These are phyloP conservation scores for Petromus typicus DNA, from an alignment of 2,113 vertebrate genomes.

Conservation along the genomic window DNA sequence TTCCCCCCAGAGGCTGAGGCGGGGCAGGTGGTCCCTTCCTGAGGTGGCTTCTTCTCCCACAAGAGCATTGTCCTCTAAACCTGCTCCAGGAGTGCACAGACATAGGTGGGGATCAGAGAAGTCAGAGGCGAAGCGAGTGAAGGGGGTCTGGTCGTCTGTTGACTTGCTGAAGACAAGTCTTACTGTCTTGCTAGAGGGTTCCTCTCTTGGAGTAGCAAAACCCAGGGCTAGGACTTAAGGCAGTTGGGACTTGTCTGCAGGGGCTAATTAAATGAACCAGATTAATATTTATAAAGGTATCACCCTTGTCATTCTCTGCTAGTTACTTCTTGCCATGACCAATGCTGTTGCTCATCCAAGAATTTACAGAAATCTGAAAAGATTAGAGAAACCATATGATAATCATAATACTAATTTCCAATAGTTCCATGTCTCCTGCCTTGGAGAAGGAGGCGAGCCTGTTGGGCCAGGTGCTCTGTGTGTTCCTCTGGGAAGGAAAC, in stretches of 20 bases:
- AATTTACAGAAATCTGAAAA: background rate
- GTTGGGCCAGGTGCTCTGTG: background rate
- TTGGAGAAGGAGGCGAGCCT: background rate
- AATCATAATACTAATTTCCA: background rate
- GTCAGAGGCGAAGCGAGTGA: no score
- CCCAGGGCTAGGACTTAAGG: background rate
- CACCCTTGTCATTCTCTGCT: background rate
- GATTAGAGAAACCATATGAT: background rate
- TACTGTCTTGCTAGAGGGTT: background rate
- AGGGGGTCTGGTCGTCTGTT: background rate
- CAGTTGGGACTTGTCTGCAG: background rate
- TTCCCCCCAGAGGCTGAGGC: background rate
- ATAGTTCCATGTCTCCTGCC: fast-evolving
- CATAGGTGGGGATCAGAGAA: background rate
- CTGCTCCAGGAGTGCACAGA: no score
- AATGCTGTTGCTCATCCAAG: background rate
- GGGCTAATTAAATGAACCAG: background rate
- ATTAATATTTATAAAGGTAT: background rate
- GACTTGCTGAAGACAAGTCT: background rate
- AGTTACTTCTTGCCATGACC: background rate
- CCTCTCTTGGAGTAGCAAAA: background rate
- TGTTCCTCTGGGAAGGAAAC: background rate
- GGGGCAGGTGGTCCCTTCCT: no score
- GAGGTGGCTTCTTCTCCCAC: background rate
- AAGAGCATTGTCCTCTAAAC: background rate